Base-by-base conservation (phyloP, 2,888 invertebrate species). In the Isoperla grammatica region DNA sequence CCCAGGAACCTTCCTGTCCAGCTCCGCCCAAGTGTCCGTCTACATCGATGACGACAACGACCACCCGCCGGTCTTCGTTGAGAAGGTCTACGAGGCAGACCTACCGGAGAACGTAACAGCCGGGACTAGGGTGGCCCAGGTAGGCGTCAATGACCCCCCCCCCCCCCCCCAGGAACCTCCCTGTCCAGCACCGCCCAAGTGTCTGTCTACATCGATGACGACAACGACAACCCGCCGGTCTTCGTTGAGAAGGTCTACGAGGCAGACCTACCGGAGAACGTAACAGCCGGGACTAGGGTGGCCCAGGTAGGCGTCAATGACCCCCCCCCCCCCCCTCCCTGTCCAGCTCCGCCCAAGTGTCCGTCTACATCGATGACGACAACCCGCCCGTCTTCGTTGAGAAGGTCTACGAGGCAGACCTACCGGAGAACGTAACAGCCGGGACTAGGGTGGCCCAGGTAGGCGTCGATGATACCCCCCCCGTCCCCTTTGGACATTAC, bases 341-440 rank as follows among this genome's bases (percentile, higher is more conserved):
- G 53, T 85, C 90, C 56, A 82, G 84, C 2, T 81, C 80, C 54
- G 88, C 88, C 6, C 86, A 86, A 63, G 85, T 93, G 0, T 86
- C 86, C 1, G 88, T 94, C 11, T 85, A 88, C 68, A 75, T 96
- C 22, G 56, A 87, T 64, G 95, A 96, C 70, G 79, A 87, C 8
- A 95, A 96, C 73, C 79, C 87, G 23, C 95, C 95, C 1, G 77
- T 84, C 61, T 95, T 95, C 71, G 76, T 83, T 12, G 82, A 86
- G 66, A 75, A 83, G 40, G 79, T 82, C 1, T 96, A 95, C 72
- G 80, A 82, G 29, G 87, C 85, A 0, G 85, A 85, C 56, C 74
- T 95, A 20, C 83, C 86, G 0, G 96, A 96, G 74, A 89, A 91
- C 71, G 84, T 88, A 42, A 85, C 86, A 19, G 84, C 83, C 13